Base-by-base conservation (phyloP, 2,113 vertebrate genomes). In the Dicaeum eximium region DNA sequence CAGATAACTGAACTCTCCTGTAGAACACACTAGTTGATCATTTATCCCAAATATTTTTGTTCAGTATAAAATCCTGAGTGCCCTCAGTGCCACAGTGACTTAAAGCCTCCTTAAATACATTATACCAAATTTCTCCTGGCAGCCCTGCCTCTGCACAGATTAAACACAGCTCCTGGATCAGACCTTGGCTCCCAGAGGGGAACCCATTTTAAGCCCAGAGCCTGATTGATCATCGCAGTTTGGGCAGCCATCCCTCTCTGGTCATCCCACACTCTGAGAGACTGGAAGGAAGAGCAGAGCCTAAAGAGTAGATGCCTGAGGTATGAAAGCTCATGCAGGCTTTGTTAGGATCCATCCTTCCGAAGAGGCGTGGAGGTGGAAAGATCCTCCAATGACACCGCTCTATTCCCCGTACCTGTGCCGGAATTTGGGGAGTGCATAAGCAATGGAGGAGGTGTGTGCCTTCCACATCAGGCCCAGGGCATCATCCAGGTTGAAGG, bases 381-480 rank as follows among this genome's bases (percentile, higher is more conserved):
- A 77, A 87, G 31, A 58, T 40, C 4, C 8, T n/a, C 27, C 30
- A 21, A 4, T 24, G 30, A 4, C 50, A 33, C 5, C 1, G 27
- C 17, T 90, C 22, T 37, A 6, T 3, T 58, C 30, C 35, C 56
- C 57, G 25, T 97, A 98, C 98, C 96, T 95, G 42, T 97, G 65
- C 21, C 78, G 84, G 96, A 97, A 98, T 31, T 20, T 87, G 70
- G 80, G 78, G 22, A 84, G 11, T 3, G 75, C 48, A 0, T 51
- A 65, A 24, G 71, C n/a, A 53, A 98, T 70, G 75, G 95, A 92
- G 67, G 18, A 4, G 3, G 64, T 35, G 1, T 98, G 98, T 1
- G 97, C 98, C 33, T 8, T 80, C 98, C 98, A 98, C 71, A 98
- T 38, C 47, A 96, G 65, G 6, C 23, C 7, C 15, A 98, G 57